Evolutionary conservation across 2,888 invertebrate species (phyloP).

Genomic region (Rugalucina vietnamica): DNA sequence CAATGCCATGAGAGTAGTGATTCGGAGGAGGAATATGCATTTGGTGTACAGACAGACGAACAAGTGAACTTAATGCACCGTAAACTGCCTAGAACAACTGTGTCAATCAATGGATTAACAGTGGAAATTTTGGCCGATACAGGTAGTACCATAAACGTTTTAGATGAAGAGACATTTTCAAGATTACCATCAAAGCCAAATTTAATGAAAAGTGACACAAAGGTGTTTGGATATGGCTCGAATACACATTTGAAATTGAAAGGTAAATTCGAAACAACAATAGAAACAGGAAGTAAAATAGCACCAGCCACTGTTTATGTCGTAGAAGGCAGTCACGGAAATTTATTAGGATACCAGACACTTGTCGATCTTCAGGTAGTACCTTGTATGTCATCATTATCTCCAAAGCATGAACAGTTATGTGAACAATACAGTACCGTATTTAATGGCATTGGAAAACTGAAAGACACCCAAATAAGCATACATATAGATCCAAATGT

Average conservation of each 20-base stretch:
- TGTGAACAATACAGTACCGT: slow-evolving; percentile 37
- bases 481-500: slow-evolving; percentile 59
- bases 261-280: slow-evolving; percentile 31
- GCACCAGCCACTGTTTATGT: slow-evolving; percentile 41
- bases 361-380: slow-evolving; percentile 27
- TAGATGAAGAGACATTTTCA: neutral
- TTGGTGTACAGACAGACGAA: neutral
- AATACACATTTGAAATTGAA: slow-evolving; percentile 22
- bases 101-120: neutral
- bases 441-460: slow-evolving; percentile 50
- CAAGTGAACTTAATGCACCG: neutral
- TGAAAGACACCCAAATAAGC: slow-evolving; percentile 37
- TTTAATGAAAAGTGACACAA: neutral
- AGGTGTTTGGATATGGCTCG: slow-evolving; percentile 31
- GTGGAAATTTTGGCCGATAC: neutral
- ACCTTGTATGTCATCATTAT: no score
- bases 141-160: neutral
- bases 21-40: no score
- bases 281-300: slow-evolving; percentile 36
- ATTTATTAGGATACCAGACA: slow-evolving; percentile 45
- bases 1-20: neutral
- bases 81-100: neutral
- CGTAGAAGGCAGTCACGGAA: slow-evolving; percentile 41
- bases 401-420: neutral
- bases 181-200: neutral